These are phyloP conservation scores for Marcusenius ussheri DNA, from an alignment of 2,113 vertebrate species.

Conservation along the genomic window DNA sequence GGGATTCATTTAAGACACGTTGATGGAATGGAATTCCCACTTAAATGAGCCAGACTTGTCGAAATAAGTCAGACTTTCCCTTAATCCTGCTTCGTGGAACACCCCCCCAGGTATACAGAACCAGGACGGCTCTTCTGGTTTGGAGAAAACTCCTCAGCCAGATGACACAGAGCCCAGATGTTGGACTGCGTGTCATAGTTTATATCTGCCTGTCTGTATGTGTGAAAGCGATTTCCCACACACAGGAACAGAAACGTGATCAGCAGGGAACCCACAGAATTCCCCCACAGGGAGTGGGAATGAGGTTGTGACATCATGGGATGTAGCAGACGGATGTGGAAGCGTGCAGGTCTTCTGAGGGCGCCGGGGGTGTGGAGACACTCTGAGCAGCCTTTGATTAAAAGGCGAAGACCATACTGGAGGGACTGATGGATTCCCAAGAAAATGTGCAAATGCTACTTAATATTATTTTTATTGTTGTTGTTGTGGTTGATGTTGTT, in stretches of 20 bases:
- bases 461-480: not conserved
- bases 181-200: not conserved
- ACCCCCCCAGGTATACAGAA: not conserved
- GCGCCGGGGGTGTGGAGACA: not conserved
- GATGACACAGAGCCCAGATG: not conserved
- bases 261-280: not conserved
- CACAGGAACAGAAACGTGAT: not conserved
- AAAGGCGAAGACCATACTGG: not conserved
- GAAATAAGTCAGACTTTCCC: too few species aligned
- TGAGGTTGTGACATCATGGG: not conserved
- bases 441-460: not conserved
- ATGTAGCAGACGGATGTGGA: not conserved
- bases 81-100: too few species aligned
- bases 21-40: too few species aligned
- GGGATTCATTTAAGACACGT: too few species aligned
- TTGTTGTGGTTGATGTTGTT: not conserved
- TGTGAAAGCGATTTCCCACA: not conserved
- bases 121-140: not conserved
- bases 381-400: not conserved
- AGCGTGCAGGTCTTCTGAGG: not conserved
- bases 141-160: not conserved
- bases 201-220: not conserved
- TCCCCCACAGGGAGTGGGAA: not conserved
- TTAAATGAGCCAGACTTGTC: too few species aligned
- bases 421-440: not conserved